Conservation (phyloP, 2,797 vertebrate species). For the Clarias fuscus region DNA sequence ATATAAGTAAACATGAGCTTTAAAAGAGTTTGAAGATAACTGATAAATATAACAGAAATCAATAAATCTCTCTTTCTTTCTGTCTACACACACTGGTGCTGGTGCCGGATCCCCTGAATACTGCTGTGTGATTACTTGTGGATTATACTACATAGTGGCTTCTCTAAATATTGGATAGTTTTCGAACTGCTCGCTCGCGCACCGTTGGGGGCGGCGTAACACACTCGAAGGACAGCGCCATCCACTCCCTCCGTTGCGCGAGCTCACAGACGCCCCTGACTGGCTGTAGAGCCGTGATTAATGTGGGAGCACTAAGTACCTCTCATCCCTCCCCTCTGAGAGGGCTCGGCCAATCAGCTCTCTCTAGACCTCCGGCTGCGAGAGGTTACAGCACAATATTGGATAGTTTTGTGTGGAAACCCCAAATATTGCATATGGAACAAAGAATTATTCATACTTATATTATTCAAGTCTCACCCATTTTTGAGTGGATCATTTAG, state of each 20-base stretch:
- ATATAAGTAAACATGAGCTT: neutral
- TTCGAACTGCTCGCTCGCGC: no score
- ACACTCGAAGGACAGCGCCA: no score
- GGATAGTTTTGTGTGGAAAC: neutral
- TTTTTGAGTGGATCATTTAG: neutral
- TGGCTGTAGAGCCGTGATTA: no score
- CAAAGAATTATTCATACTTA: neutral
- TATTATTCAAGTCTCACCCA: neutral
- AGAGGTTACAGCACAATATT: no score
- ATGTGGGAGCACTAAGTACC: no score
- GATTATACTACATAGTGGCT: neutral
- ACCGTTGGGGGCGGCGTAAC: no score
- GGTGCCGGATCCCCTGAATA: neutral
- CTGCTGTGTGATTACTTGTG: neutral
- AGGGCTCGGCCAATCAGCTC: no score
- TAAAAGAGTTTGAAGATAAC: neutral
- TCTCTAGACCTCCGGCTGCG: no score
- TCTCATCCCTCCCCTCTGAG: no score
- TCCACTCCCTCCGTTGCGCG: no score
- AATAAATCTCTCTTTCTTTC: neutral
- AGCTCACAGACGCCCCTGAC: no score
- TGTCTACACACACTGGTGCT: neutral
- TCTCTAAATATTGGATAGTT: neutral
- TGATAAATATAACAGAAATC: neutral
- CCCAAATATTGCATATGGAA: neutral